These are phyloP conservation scores for Trichacis sp. DNA, from an alignment of 2,888 invertebrate species.

Conservation along the genomic window DNA sequence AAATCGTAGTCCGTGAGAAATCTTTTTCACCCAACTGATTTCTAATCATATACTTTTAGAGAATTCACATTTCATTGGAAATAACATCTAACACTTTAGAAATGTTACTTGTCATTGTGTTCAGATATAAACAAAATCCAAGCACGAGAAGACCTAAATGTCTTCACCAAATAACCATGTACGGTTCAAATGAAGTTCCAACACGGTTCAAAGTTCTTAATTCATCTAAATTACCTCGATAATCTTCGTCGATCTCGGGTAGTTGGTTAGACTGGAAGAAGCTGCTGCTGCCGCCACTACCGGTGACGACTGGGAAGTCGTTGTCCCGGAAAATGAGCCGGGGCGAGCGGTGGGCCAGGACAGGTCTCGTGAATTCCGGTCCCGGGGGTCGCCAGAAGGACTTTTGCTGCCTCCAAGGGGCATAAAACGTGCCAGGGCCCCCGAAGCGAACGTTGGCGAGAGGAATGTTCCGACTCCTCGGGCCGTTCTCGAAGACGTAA, in stretches of 20 bases:
- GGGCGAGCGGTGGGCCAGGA: slow-evolving; percentile 65
- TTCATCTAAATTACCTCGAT: slow-evolving; percentile 53
- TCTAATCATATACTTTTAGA: too few species aligned
- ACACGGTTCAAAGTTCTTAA: too few species aligned
- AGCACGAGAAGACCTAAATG: too few species aligned
- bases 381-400: slow-evolving; percentile 57
- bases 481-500: slow-evolving; percentile 51
- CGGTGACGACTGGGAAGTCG: slow-evolving; percentile 58
- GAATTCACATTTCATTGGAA: too few species aligned
- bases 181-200: too few species aligned
- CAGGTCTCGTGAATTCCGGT: slow-evolving; percentile 53
- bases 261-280: slow-evolving; percentile 65
- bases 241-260: slow-evolving; percentile 61
- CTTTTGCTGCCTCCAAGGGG: slow-evolving; percentile 63
- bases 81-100: too few species aligned
- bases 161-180: too few species aligned
- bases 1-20: too few species aligned
- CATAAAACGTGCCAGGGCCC: slow-evolving; percentile 41
- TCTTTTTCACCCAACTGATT: too few species aligned
- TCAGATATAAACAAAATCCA: too few species aligned
- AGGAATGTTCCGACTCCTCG: slow-evolving; percentile 46
- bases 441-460: slow-evolving; percentile 46
- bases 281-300: slow-evolving; percentile 50
- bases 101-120: too few species aligned
- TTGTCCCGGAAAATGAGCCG: slow-evolving; percentile 64